These are phyloP conservation scores for Trichechus manatus DNA, from an alignment of 2,113 vertebrate genomes.

Conservation along the genomic window DNA sequence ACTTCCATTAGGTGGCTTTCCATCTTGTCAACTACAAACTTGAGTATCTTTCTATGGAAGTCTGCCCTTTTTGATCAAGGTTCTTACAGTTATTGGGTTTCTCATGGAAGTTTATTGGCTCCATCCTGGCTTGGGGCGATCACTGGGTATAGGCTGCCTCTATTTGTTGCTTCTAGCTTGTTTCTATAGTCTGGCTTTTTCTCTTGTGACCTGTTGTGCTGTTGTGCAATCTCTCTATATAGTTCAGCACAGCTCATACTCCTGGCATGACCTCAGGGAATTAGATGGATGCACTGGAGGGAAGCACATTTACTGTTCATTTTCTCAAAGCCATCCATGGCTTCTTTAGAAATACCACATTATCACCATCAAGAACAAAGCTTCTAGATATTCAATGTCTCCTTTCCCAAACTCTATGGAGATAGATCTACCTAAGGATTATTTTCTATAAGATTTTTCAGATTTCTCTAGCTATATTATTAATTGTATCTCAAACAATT, in stretches of 20 bases:
- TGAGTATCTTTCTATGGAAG: not conserved
- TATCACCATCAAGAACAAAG: not conserved
- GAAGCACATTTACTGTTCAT: not conserved
- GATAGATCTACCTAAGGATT: not conserved
- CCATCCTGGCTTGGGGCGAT: accelerated
- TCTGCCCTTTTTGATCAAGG: not conserved
- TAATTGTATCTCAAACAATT: not conserved
- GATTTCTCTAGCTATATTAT: not conserved
- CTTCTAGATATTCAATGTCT: not conserved
- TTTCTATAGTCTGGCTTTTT: not conserved
- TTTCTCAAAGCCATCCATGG: not conserved
- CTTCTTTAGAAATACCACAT: not conserved
- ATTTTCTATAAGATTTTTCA: not conserved
- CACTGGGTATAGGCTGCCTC: not conserved
- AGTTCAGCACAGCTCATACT: not conserved
- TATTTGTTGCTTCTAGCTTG: not conserved
- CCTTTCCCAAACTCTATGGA: not conserved
- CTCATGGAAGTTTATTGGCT: not conserved
- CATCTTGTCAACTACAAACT: not conserved
- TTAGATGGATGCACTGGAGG: not conserved
- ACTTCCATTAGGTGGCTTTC: not conserved
- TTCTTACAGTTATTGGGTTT: not conserved
- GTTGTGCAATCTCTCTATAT: not conserved
- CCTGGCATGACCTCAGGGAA: not conserved
- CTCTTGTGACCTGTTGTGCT: not conserved